phyloP scores from a whole-genome alignment of 2,113 vertebrate species.

The Anarhynchus alexandrinus region DNA sequence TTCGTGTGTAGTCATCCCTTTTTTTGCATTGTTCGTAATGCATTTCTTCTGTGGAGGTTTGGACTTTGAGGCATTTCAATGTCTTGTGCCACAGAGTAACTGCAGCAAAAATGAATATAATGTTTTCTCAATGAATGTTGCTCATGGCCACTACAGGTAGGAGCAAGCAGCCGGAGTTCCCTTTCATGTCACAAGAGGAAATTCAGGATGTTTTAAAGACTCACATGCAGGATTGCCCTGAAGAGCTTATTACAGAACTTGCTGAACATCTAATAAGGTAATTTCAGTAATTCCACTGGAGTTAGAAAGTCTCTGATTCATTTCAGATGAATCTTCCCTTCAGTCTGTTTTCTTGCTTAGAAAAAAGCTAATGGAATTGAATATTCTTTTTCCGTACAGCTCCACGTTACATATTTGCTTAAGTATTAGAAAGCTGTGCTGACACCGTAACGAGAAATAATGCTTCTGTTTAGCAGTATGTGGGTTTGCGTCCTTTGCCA shows the following conservation, averaged over 20 bases:
- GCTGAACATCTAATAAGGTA: constrained; percentile 84
- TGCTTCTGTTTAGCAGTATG: neutral
- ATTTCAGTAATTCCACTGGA: neutral
- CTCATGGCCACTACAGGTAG: constrained; percentile 70
- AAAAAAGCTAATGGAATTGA: neutral
- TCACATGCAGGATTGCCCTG: constrained; percentile 83
- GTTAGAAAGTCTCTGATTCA: neutral
- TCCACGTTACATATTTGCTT: neutral
- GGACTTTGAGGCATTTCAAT: neutral
- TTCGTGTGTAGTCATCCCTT: neutral
- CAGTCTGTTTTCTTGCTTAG: neutral
- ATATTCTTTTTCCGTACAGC: neutral
- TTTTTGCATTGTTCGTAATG: neutral
- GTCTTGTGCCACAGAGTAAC: neutral
- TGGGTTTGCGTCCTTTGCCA: neutral
- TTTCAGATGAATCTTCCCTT: neutral
- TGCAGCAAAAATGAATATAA: neutral
- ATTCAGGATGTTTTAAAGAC: constrained; percentile 83
- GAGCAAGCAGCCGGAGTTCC: constrained; percentile 78
- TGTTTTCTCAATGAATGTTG: neutral
- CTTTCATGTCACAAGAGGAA: constrained; percentile 87
- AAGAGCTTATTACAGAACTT: constrained; percentile 87
- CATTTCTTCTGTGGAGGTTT: neutral
- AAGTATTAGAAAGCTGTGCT: neutral
- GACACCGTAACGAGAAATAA: neutral